phyloP scores from a whole-genome alignment of 2,888 invertebrate genomes.

The Scaptomyza polygonia region DNA sequence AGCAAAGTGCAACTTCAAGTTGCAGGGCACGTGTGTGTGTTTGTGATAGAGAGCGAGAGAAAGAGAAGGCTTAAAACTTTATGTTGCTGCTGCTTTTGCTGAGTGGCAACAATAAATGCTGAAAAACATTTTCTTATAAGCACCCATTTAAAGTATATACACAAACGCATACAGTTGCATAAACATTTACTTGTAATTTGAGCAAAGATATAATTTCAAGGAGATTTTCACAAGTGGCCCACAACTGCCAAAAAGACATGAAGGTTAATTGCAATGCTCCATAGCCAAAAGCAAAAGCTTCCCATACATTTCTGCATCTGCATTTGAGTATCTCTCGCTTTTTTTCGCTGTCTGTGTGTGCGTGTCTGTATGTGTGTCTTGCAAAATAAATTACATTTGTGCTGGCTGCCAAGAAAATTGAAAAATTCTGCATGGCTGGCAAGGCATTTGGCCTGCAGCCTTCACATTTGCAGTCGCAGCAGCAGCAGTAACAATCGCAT shows the following conservation, averaged over 20 bases:
- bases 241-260: slow-evolving; percentile 75
- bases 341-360: neutral
- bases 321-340: slow-evolving; percentile 22
- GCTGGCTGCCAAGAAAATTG: slow-evolving; percentile 71
- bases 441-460: slow-evolving; percentile 53
- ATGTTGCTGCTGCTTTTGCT: slow-evolving; percentile 29
- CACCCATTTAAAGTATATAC: slow-evolving; percentile 24
- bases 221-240: slow-evolving; percentile 62
- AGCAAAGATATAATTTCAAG: slow-evolving; percentile 54
- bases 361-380: slow-evolving; percentile 13
- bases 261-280: slow-evolving; percentile 74
- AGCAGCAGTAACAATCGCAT: slow-evolving; percentile 30
- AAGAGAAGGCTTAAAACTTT: slow-evolving; percentile 46
- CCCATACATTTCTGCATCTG: slow-evolving; percentile 44
- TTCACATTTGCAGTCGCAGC: slow-evolving; percentile 16
- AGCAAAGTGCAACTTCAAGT: slow-evolving; percentile 49
- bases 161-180: neutral
- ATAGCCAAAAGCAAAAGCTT: slow-evolving; percentile 36
- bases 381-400: slow-evolving; percentile 71
- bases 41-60: neutral
- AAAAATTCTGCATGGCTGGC: slow-evolving; percentile 65
- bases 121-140: slow-evolving; percentile 38
- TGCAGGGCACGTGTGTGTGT: slow-evolving; percentile 10
- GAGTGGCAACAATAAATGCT: slow-evolving; percentile 51
- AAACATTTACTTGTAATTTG: slow-evolving; percentile 10